These are phyloP conservation scores for Patella ulyssiponensis DNA, from an alignment of 2,888 invertebrate genomes.

Conservation along the genomic window DNA sequence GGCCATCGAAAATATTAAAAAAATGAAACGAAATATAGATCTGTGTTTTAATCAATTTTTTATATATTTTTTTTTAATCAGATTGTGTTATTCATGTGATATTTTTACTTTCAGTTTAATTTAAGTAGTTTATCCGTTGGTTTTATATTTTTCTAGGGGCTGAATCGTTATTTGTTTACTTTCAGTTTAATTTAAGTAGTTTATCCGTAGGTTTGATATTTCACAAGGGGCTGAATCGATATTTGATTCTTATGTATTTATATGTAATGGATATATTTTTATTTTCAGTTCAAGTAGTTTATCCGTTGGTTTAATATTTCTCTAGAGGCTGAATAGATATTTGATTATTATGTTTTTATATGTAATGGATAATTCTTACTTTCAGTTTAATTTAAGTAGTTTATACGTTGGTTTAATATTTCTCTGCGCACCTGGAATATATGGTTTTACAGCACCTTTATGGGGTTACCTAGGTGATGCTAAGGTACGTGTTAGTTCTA, in stretches of 20 bases:
- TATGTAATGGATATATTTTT: background rate
- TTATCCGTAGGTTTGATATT: constrained; percentile 58
- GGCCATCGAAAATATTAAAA: too few relatives aligned
- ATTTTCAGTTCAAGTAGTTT: constrained; percentile 49
- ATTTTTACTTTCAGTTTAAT: constrained; percentile 45
- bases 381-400: constrained; percentile 52
- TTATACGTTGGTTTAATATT: constrained; percentile 58
- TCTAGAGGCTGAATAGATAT: constrained; percentile 52
- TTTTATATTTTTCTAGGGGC: too few relatives aligned
- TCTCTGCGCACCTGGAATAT: constrained; percentile 50
- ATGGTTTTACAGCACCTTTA: constrained; percentile 55
- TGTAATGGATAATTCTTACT: background rate
- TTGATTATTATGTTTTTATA: too few relatives aligned
- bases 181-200: constrained; percentile 51
- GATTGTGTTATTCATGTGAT: too few relatives aligned
- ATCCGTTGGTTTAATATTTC: constrained; percentile 57
- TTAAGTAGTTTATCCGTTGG: constrained; percentile 50
- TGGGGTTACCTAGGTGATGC: constrained; percentile 56
- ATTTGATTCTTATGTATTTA: constrained; percentile 14
- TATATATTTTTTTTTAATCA: too few relatives aligned
- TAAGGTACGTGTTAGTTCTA: constrained; percentile 40
- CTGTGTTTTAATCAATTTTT: too few relatives aligned
- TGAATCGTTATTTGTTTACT: constrained; percentile 16
- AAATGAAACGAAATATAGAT: too few relatives aligned
- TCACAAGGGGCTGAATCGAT: constrained; percentile 50